Conservation (phyloP, 2,797 vertebrate species). For the Hyperoplus immaculatus region DNA sequence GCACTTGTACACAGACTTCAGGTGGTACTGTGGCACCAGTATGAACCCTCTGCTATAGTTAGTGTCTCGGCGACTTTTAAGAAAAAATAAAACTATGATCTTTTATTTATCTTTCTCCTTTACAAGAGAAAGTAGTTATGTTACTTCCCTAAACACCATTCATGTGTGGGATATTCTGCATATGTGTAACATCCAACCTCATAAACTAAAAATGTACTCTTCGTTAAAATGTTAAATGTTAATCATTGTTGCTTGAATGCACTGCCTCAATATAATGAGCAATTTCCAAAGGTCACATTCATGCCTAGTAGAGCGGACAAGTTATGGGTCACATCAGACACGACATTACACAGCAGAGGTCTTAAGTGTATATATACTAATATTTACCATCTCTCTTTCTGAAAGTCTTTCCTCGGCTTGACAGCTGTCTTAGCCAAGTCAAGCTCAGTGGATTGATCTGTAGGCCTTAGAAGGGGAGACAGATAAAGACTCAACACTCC, state of each 20-base stretch:
- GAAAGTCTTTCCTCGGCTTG: conserved; percentile 24
- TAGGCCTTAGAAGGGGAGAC: conserved; percentile 49
- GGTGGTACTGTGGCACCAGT: conserved; percentile 17
- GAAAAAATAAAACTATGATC: neutral
- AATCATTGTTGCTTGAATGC: conserved; percentile 51
- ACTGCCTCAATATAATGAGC: conserved; percentile 54
- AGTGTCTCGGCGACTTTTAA: conserved; percentile 27
- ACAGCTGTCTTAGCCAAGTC: conserved; percentile 66
- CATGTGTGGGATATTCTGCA: neutral
- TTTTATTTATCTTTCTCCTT: neutral
- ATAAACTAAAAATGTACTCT: conserved; percentile 8
- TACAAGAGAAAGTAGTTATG: neutral
- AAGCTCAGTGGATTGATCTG: conserved; percentile 60
- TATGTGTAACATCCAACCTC: conserved; percentile 29
- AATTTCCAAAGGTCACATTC: conserved; percentile 56
- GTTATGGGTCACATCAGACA: conserved; percentile 34
- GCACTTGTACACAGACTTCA: neutral
- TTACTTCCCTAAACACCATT: neutral
- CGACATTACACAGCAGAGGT: conserved; percentile 19
- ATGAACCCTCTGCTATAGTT: conserved; percentile 26
- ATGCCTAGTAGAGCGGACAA: conserved; percentile 31
- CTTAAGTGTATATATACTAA: conserved; percentile 25
- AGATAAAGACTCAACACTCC: conserved; percentile 68
- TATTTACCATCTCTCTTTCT: conserved; percentile 22
- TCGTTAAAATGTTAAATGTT: conserved; percentile 43